Percentiles rank a stretch among this genome's conserved stretches.
phyloP scores from a whole-genome alignment of 2,888 invertebrate genomes.

The Thymelicus acteon region DNA sequence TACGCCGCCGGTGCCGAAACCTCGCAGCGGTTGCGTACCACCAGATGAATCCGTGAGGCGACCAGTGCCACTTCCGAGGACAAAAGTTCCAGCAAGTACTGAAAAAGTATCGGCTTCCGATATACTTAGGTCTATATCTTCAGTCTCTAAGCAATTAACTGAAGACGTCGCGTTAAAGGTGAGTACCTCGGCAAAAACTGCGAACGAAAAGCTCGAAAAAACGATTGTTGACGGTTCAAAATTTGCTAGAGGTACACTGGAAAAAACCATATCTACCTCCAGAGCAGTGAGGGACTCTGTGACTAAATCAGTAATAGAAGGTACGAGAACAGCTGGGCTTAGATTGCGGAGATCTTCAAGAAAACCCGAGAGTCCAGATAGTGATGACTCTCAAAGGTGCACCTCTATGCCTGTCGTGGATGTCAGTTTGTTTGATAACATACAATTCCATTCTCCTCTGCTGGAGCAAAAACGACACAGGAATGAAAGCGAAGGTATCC shows the following conservation, averaged over 20 bases:
- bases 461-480: slow-evolving; percentile 68
- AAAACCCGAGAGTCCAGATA: slow-evolving; percentile 54
- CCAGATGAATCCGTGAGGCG: slow-evolving; percentile 64
- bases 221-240: slow-evolving; percentile 69
- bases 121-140: slow-evolving; percentile 78
- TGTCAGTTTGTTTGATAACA: slow-evolving; percentile 86
- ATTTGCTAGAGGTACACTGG: slow-evolving; percentile 76
- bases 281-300: slow-evolving; percentile 81
- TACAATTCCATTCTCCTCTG: slow-evolving; percentile 87
- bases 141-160: slow-evolving; percentile 83
- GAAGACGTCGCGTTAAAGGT: slow-evolving; percentile 84
- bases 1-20: slow-evolving; percentile 76
- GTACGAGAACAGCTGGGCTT: slow-evolving; percentile 85
- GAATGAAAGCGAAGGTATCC: slow-evolving; percentile 50
- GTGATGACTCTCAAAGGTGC: slow-evolving; percentile 69
- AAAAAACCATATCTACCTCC: slow-evolving; percentile 77
- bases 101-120: slow-evolving; percentile 72
- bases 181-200: slow-evolving; percentile 67
- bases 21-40: slow-evolving; percentile 59
- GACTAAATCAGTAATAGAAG: slow-evolving; percentile 86
- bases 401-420: slow-evolving; percentile 84
- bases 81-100: slow-evolving; percentile 58
- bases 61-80: slow-evolving; percentile 84
- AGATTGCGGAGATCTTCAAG: slow-evolving; percentile 63
- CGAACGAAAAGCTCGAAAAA: slow-evolving; percentile 72